Base-by-base conservation (phyloP, 2,797 vertebrate genomes). In the Scarus forsteni region DNA sequence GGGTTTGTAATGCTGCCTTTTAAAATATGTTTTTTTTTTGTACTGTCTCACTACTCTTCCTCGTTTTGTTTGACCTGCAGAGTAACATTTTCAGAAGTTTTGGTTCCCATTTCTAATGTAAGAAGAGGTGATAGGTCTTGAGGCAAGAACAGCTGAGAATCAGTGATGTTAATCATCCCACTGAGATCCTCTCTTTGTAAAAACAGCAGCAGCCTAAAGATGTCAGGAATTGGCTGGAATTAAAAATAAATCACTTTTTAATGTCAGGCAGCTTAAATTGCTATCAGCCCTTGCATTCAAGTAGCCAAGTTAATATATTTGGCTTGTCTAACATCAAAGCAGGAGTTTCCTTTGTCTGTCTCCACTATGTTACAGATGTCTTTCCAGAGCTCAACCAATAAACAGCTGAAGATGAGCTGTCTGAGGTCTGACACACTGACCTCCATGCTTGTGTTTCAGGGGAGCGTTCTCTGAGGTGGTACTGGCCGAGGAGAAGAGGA, bases 381-480 rank as follows among this genome's bases (percentile, higher is more conserved):
- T 35, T 38, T 65, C 10, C 70, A 50, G 8, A 35, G 43, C 42
- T 53, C 55, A 42, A 43, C 1, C n/a, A 13, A 42, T 60, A 62
- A 60, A 67, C 48, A 61, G 7, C 9, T 0, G 0, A 18, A 64
- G 74, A 80, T 70, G 19, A 66, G 74, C 63, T 52, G 27, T 52
- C 14, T 10, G 13, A 16, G 14, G 48, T 59, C 70, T 63, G 18
- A 76, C 55, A 6, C 38, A 14, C 65, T 79, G 66, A 56, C 57
- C 50, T 36, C n/a, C 74, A 46, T 81, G 60, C 79, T 81, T 90
- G 58, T 85, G 70, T 89, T 92, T 80, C 93, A 98, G 97, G 66
- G 97, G 97, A 7, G 97, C 97, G 13, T 99, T 99, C 92, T 99
- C 97, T 0, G 97, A 99, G 91, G 98, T 99, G 76, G 95, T 98